Percentiles rank a stretch among this genome's conserved stretches.
These are phyloP conservation scores for Vidua macroura DNA, from an alignment of 2,113 vertebrate genomes.

Conservation along the genomic window DNA sequence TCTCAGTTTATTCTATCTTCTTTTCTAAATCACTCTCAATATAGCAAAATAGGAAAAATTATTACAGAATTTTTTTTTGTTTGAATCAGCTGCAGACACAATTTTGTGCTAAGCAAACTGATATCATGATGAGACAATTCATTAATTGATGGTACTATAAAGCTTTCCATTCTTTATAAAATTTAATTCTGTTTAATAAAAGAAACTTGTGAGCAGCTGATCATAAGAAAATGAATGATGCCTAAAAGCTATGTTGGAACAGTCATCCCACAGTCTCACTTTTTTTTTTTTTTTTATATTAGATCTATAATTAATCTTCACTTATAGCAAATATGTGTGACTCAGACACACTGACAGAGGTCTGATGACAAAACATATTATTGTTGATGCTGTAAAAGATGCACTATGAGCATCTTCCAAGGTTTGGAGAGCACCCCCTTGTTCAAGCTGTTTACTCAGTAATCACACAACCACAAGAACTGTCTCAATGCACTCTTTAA, in stretches of 20 bases:
- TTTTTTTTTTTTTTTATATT: constrained; percentile 36
- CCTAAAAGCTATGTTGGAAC: constrained; percentile 41
- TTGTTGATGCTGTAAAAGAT: constrained; percentile 42
- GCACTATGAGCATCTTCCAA: constrained; percentile 7
- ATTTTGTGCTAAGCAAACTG: not conserved
- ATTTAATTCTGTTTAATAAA: constrained; percentile 24
- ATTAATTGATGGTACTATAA: not conserved
- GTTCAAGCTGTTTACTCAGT: constrained; percentile 13
- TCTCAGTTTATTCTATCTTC: not conserved
- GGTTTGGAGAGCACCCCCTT: not conserved
- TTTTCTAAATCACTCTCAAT: not conserved
- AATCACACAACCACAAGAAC: constrained; percentile 16
- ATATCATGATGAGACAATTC: not conserved
- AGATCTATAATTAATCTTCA: constrained; percentile 47
- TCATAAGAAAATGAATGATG: constrained; percentile 50
- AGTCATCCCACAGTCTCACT: constrained; percentile 38
- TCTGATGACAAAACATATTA: constrained; percentile 54
- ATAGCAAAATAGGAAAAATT: not conserved
- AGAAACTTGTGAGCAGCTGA: not conserved
- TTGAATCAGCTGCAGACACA: not conserved
- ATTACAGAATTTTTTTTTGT: not conserved
- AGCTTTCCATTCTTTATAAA: not conserved
- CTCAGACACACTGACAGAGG: constrained; percentile 50
- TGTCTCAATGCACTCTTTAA: not conserved
- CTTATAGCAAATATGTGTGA: constrained; percentile 41